These are phyloP conservation scores for Choloepus hoffmanni DNA, from an alignment of 2,113 vertebrate species.

Conservation along the genomic window DNA sequence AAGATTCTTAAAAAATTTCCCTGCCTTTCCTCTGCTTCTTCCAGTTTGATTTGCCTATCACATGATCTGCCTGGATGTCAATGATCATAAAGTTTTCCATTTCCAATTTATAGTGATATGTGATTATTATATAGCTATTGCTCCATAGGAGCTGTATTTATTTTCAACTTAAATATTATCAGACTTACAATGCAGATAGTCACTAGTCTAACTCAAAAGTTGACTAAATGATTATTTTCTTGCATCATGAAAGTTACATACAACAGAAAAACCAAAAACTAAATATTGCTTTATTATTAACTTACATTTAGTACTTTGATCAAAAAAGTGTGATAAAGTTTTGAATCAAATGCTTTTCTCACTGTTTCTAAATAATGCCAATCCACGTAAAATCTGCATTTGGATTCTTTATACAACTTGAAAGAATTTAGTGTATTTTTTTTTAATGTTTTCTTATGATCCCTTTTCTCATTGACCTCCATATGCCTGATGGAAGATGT, in stretches of 20 bases:
- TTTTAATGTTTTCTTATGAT: slow-evolving; percentile 74
- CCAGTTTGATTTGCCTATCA: neutral
- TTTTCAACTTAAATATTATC: neutral
- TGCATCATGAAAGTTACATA: neutral
- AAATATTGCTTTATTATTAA: slow-evolving; percentile 12
- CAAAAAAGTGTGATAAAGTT: slow-evolving; percentile 49
- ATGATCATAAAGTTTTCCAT: neutral
- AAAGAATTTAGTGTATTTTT: slow-evolving; percentile 73
- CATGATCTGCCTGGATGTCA: neutral
- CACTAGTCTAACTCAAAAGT: neutral
- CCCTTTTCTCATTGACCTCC: slow-evolving; percentile 79
- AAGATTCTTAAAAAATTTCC: neutral
- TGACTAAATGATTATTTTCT: neutral
- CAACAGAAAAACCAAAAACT: neutral
- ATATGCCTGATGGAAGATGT: slow-evolving; percentile 72
- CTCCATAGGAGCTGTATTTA: neutral
- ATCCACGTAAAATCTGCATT: slow-evolving; percentile 62
- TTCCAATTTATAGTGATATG: neutral
- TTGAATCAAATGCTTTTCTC: slow-evolving; percentile 49
- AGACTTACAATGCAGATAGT: neutral
- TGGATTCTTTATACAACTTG: slow-evolving; percentile 77
- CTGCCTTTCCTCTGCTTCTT: neutral
- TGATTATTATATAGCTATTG: neutral
- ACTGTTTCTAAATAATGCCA: slow-evolving; percentile 41
- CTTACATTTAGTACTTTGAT: slow-evolving; percentile 39